Evolutionary conservation across 2,797 vertebrate genomes (phyloP), one percentile per base, ranked within the genome.

Genomic region (Sphaeramia orbicularis): DNA sequence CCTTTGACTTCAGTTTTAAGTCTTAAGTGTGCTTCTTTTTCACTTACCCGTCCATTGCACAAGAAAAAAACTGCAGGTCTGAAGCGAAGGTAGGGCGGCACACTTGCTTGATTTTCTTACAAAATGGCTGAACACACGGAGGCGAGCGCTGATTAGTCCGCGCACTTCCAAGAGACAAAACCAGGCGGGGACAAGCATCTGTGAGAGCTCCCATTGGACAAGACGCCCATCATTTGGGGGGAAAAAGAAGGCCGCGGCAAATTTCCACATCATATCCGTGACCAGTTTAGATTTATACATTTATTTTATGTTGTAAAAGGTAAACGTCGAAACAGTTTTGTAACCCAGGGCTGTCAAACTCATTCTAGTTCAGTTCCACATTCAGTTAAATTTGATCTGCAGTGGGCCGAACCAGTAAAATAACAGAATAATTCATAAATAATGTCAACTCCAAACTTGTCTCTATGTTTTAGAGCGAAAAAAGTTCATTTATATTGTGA

Each of bases 21-120:
- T 81, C 53, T 84, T 77, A 69, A 86, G 76, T 40, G 40, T 58
- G 72, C 67, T 57, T 85, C 68, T 87, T 86, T 70, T 73, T 65
- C 61, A 96, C 97, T 97, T 86, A 98, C 97, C 97, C 97, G 96
- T 98, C 97, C 97, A 98, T 98, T 95, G 97, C 97, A 97, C 96
- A 96, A 93, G 86, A 91, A 92, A 95, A 85, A 89, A 96, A 96
- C 95, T 95, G 95, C 93, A 93, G 94, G 95, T 94, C 89, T 92
- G 90, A 89, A 76, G 85, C 82, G 88, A 85, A 93, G 90, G 90
- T 85, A 90, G 89, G 88, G 90, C 90, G 88, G 90, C 78, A 86
- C 75, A 85, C 86, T 89, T 84, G 84, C 85, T 84, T 87, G 87
- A 87, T 86, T 90, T 90, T 93, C 92, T 94, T 92, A 94, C 94